Evolutionary conservation across 64 coral and sea anemone species (phyloP).

Genomic region (Actinia equina): DNA sequence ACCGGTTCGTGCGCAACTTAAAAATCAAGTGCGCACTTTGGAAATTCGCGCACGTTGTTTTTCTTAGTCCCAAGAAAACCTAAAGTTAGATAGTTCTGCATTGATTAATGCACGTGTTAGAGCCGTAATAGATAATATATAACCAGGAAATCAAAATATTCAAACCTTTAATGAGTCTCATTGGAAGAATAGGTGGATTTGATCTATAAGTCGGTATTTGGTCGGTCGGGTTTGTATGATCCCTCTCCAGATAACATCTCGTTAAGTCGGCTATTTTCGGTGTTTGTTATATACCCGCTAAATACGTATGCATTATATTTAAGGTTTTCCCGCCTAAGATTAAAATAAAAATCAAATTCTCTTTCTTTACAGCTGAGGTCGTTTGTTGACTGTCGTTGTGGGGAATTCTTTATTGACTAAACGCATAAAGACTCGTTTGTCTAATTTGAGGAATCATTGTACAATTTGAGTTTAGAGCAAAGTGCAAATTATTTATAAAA

Average conservation of each 20-base stretch:
- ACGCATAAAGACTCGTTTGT: background rate
- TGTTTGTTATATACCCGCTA: background rate
- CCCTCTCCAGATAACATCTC: background rate
- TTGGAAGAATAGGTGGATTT: background rate
- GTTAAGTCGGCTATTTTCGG: background rate
- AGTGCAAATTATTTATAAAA: background rate
- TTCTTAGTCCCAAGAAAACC: background rate
- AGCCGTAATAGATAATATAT: background rate
- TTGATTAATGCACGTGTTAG: background rate
- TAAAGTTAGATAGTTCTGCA: background rate
- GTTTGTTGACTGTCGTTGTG: background rate
- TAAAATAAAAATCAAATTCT: background rate
- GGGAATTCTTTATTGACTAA: constrained; percentile 5
- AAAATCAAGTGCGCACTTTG: background rate
- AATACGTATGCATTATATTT: background rate
- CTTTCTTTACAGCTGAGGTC: background rate
- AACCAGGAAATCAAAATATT: background rate
- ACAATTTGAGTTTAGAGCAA: background rate
- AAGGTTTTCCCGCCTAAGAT: background rate
- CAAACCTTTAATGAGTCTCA: background rate
- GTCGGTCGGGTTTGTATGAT: background rate
- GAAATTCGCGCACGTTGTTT: background rate
- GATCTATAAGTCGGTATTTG: background rate
- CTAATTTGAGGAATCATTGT: background rate
- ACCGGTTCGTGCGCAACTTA: background rate